Evolutionary conservation across 92 coral and sea anemone species (phyloP).

Genomic region (Porites lobata): DNA sequence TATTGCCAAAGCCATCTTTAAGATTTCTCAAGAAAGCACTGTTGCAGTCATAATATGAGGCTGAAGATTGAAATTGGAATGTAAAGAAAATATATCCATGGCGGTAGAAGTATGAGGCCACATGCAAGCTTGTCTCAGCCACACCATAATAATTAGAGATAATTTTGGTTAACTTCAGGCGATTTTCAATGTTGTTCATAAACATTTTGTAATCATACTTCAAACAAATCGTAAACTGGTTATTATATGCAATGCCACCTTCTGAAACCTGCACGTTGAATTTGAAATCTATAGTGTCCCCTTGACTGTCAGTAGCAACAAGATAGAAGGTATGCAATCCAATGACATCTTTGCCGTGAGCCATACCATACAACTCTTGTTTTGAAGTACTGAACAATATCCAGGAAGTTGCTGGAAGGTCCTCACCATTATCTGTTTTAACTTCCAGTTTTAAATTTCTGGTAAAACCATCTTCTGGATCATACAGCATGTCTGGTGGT

Average conservation of each 20-base stretch:
- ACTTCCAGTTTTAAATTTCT: constrained; percentile 68
- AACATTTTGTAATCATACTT: constrained; percentile 56
- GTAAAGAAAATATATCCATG: constrained; percentile 66
- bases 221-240: constrained; percentile 74
- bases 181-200: constrained; percentile 53
- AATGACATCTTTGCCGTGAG: constrained; percentile 41
- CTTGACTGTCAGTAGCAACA: constrained; percentile 74
- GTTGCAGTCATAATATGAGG: constrained; percentile 44
- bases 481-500: constrained; percentile 76
- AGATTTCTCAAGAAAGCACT: constrained; percentile 36
- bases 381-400: constrained; percentile 60
- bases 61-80: constrained; percentile 69
- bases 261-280: constrained; percentile 57
- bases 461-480: constrained; percentile 85
- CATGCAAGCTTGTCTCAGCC: constrained; percentile 53
- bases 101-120: constrained; percentile 38
- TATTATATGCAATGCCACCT: constrained; percentile 61
- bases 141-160: constrained; percentile 62
- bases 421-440: constrained; percentile 51
- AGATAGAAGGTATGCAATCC: constrained; percentile 66
- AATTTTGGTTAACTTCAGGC: constrained; percentile 62
- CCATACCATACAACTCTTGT: constrained; percentile 86
- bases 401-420: constrained; percentile 79
- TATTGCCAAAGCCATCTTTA: constrained; percentile 60
- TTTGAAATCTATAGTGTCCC: constrained; percentile 22